Evolutionary conservation across 1,140 invertebrate genomes (phyloP).

Genomic region (Dinothrombium tinctorium): DNA sequence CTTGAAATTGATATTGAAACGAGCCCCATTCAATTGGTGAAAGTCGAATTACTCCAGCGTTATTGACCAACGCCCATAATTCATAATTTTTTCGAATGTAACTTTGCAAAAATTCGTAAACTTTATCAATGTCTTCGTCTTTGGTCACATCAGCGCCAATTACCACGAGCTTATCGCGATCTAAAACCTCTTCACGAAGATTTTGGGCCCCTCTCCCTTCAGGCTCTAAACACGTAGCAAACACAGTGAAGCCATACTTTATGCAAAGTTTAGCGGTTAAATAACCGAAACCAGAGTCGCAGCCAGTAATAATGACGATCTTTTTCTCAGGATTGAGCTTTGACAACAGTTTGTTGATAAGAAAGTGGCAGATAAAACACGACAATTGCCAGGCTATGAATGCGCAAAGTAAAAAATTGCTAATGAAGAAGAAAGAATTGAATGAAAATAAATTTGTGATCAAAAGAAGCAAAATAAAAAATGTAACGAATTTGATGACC

Average conservation of each 20-base stretch:
- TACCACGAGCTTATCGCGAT: conserved; percentile 16
- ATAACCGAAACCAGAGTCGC: conserved; percentile 26
- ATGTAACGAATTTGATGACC: too few relatives aligned
- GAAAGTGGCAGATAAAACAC: too few relatives aligned
- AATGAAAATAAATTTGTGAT: too few relatives aligned
- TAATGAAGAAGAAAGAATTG: too few relatives aligned
- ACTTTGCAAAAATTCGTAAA: not conserved
- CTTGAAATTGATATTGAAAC: conserved; percentile 10
- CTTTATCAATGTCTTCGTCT: conserved; percentile 7
- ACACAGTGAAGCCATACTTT: conserved; percentile 22
- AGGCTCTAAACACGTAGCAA: conserved; percentile 25
- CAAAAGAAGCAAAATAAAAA: too few relatives aligned
- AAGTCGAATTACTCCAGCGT: conserved; percentile 23
- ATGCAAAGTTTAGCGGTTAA: conserved; percentile 21
- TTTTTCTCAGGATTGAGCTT: too few relatives aligned
- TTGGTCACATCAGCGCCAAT: conserved; percentile 24
- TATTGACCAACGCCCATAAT: conserved; percentile 20
- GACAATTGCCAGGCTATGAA: too few relatives aligned
- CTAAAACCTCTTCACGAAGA: conserved; percentile 9
- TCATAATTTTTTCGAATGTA: conserved; percentile 5
- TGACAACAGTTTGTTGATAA: too few relatives aligned
- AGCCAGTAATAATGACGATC: too few relatives aligned
- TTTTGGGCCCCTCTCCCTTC: conserved; percentile 18
- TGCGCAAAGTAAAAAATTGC: too few relatives aligned
- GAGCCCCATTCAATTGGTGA: conserved; percentile 19